A percentile compares a stretch with the other conserved stretches of the same genome.
Evolutionary conservation across 1,140 invertebrate genomes (phyloP).

Genomic region (Drosophila cardini): DNA sequence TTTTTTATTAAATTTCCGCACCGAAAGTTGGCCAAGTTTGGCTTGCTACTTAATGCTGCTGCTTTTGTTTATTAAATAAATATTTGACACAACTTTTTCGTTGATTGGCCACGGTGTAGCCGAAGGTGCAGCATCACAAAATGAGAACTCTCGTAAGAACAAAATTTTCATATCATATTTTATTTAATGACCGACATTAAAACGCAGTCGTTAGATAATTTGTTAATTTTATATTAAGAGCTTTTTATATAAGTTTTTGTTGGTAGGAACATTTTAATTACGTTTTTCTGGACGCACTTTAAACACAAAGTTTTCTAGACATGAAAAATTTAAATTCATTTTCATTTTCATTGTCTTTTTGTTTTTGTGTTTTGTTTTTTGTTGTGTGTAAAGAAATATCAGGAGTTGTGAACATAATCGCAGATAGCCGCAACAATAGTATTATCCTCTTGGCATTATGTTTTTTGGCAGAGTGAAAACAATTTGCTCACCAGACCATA

Average conservation of each 20-base stretch:
- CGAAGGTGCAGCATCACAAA: conserved; percentile 20
- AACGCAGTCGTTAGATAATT: conserved; percentile 36
- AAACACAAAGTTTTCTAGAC: not conserved
- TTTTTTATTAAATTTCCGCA: conserved; percentile 68
- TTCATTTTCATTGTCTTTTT: too few relatives aligned
- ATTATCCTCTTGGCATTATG: not conserved
- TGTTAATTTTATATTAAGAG: conserved; percentile 18
- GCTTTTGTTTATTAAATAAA: conserved; percentile 72
- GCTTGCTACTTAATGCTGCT: conserved; percentile 42
- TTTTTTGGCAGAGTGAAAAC: conserved; percentile 11
- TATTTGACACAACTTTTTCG: conserved; percentile 65
- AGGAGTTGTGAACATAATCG: conserved; percentile 5
- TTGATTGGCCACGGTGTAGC: conserved; percentile 41
- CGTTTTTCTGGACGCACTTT: not conserved
- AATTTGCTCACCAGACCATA: conserved; percentile 13
- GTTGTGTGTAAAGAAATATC: not conserved
- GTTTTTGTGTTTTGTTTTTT: conserved; percentile 7
- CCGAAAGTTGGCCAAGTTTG: conserved; percentile 48
- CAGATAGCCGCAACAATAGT: not conserved
- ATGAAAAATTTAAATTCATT: not conserved
- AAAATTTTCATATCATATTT: conserved; percentile 19
- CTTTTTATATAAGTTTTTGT: not conserved
- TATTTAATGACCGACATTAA: conserved; percentile 41
- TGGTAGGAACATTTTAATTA: not conserved
- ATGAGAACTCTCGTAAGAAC: not conserved